phyloP scores from a whole-genome alignment of 2,888 invertebrate species.

The Camptogramma bilineatum region DNA sequence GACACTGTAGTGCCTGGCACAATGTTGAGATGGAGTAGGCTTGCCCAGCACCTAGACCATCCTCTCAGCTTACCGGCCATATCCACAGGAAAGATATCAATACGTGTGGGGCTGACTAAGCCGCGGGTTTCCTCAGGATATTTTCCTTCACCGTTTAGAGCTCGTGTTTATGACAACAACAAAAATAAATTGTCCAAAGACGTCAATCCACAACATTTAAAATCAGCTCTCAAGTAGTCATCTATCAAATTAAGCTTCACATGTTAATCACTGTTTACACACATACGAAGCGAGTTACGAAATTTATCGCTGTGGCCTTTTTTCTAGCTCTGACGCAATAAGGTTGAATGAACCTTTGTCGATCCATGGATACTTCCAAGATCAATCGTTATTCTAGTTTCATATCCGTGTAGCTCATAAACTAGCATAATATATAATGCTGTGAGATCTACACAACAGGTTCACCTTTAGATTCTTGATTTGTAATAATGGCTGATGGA shows the following conservation, averaged over 20 bases:
- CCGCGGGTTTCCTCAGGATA: too few species aligned
- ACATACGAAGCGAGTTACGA: conserved; percentile 37
- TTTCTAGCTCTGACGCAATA: conserved; percentile 45
- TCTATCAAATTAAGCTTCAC: conserved; percentile 36
- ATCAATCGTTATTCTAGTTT: conserved; percentile 42
- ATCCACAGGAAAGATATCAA: too few species aligned
- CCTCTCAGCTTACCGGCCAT: too few species aligned
- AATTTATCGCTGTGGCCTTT: conserved; percentile 40
- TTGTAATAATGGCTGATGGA: conserved; percentile 12
- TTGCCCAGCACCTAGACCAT: too few species aligned
- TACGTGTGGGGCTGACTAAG: too few species aligned
- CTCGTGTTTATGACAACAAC: too few species aligned
- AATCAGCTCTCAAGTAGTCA: conserved; percentile 24
- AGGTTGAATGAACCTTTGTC: conserved; percentile 47
- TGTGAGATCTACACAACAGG: conserved; percentile 34
- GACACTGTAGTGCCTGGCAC: too few species aligned
- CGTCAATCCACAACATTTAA: conserved; percentile 29
- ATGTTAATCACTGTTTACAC: conserved; percentile 41
- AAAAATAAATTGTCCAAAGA: conserved; percentile 26
- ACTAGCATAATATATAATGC: conserved; percentile 34
- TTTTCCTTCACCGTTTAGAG: too few species aligned
- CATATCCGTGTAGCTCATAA: conserved; percentile 41
- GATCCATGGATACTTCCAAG: conserved; percentile 34
- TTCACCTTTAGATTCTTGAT: conserved; percentile 24
- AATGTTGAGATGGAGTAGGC: too few species aligned